Percentiles rank a stretch among this genome's conserved stretches.
Evolutionary conservation across 2,888 invertebrate species (phyloP).

Genomic region (Acleris literana): DNA sequence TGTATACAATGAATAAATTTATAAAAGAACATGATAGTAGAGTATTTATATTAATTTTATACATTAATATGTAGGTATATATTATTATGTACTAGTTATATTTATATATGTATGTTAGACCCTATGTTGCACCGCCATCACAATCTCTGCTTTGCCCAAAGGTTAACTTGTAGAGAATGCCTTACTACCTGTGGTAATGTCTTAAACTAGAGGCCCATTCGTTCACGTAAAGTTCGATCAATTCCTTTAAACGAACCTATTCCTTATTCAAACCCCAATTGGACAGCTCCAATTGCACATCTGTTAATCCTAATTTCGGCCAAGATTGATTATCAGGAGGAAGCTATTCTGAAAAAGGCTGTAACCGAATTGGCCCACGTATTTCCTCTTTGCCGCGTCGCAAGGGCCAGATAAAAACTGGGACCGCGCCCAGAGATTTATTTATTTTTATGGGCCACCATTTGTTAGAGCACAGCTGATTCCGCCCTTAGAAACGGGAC

Average conservation of each 20-base stretch:
- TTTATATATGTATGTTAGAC: no score
- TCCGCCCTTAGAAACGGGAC: conserved; percentile 44
- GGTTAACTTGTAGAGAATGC: no score
- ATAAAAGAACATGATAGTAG: no score
- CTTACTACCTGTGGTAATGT: no score
- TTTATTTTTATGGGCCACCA: conserved; percentile 67
- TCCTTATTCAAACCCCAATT: conserved; percentile 21
- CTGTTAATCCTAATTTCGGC: conserved; percentile 51
- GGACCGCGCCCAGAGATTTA: conserved; percentile 59
- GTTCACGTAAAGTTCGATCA: no score
- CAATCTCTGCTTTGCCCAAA: no score
- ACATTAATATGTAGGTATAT: no score
- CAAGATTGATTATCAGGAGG: conserved; percentile 58
- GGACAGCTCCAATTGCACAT: conserved; percentile 26
- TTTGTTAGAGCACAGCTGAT: conserved; percentile 64
- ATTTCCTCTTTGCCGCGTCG: conserved; percentile 54
- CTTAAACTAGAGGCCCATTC: no score
- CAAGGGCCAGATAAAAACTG: conserved; percentile 58
- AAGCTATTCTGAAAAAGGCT: conserved; percentile 54
- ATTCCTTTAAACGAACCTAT: neutral
- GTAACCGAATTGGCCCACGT: conserved; percentile 55
- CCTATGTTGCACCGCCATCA: no score
- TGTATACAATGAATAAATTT: no score
- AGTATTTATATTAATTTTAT: no score
- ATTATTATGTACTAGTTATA: no score